Conservation (phyloP, 1,140 invertebrate genomes). For the Aphaenogaster floridana region DNA sequence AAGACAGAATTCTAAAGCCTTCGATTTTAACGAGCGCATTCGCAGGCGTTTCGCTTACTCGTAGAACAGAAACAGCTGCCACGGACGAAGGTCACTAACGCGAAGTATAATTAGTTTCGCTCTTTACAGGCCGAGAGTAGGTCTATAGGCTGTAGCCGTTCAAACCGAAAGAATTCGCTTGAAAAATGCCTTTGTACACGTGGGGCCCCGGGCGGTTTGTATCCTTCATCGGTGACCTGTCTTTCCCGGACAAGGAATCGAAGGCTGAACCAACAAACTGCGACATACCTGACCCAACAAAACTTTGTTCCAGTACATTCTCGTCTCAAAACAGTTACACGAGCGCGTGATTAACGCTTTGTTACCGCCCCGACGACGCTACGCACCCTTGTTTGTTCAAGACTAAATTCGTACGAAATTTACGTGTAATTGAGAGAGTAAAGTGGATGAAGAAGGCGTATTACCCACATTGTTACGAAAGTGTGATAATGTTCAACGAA, state of each 20-base stretch:
- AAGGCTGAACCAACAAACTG: conserved; percentile 27
- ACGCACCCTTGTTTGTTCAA: conserved; percentile 36
- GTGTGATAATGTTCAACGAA: neutral
- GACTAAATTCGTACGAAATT: neutral
- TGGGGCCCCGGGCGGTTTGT: neutral
- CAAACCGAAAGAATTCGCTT: conserved; percentile 46
- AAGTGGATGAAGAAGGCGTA: neutral
- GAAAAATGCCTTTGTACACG: conserved; percentile 66
- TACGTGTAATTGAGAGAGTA: neutral
- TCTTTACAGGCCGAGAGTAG: conserved; percentile 53
- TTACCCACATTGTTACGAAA: conserved; percentile 4
- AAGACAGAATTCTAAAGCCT: neutral
- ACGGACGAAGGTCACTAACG: conserved; percentile 64
- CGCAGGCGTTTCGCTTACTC: conserved; percentile 43
- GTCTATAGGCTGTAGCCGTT: neutral
- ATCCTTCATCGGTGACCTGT: conserved; percentile 23
- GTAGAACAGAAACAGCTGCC: conserved; percentile 57
- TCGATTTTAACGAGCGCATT: neutral
- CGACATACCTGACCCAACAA: conserved; percentile 34
- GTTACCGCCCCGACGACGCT: neutral
- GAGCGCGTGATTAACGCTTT: conserved; percentile 32
- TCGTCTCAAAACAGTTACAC: conserved; percentile 14
- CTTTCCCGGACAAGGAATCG: neutral
- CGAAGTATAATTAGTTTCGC: conserved; percentile 72
- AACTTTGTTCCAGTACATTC: conserved; percentile 34